Percentiles rank a stretch among this genome's conserved stretches.
Conservation (phyloP, 2,113 vertebrate genomes). For the Gnathochromis pfefferi region DNA sequence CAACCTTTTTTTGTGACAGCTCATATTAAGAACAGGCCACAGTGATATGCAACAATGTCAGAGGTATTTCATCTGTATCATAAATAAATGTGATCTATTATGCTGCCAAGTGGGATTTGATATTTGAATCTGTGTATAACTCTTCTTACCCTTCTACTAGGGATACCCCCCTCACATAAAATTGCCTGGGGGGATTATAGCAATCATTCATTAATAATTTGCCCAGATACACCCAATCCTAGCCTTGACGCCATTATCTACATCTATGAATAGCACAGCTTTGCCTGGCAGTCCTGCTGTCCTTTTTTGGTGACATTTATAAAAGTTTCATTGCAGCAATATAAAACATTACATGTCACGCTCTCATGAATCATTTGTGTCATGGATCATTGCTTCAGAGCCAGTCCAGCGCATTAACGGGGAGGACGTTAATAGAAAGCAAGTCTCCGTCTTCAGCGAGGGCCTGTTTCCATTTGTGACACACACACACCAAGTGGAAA, state of each 20-base stretch:
- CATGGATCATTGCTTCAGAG: constrained; percentile 48
- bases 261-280: constrained; percentile 17
- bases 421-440: constrained; percentile 3
- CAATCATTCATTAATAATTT: not conserved
- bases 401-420: not conserved
- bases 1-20: not conserved
- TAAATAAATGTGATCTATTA: not conserved
- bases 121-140: not conserved
- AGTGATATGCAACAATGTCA: not conserved
- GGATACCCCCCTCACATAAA: not conserved
- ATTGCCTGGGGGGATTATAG: not conserved
- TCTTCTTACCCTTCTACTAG: not conserved
- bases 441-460: not conserved
- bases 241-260: not conserved
- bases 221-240: not conserved
- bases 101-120: not conserved
- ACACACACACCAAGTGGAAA: not conserved
- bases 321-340: constrained; percentile 57
- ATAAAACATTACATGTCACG: constrained; percentile 54
- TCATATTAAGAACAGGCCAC: not conserved
- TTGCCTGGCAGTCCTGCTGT: not conserved
- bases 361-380: constrained; percentile 61
- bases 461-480: not conserved
- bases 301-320: constrained; percentile 52
- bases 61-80: not conserved